Conservation (phyloP, 2,888 invertebrate genomes). For the Ectobius pallidus region DNA sequence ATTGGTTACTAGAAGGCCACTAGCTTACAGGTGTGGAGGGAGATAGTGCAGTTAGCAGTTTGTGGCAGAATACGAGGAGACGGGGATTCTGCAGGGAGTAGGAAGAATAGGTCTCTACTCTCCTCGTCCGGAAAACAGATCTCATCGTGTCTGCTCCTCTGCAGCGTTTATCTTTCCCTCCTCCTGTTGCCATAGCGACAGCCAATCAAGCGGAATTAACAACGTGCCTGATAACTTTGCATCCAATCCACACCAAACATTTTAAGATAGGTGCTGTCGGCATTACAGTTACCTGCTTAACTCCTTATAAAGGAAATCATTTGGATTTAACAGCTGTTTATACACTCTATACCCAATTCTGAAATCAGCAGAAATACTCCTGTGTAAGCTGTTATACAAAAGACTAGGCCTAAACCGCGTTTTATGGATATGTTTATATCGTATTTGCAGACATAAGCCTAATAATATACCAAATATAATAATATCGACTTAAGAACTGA, state of each 20-base stretch:
- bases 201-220: slow-evolving; percentile 45
- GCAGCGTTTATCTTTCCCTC: slow-evolving; percentile 40
- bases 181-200: slow-evolving; percentile 42
- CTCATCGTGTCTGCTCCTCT: slow-evolving; percentile 39
- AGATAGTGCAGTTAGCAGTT: neutral
- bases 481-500: no score
- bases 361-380: no score
- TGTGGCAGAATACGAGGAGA: neutral
- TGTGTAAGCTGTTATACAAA: no score
- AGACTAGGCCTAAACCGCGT: no score
- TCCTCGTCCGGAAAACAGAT: slow-evolving; percentile 42
- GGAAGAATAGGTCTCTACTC: slow-evolving; percentile 30
- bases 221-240: slow-evolving; percentile 44
- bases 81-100: neutral
- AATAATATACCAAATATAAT: no score
- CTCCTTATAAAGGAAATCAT: no score
- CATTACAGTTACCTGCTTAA: no score
- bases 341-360: no score
- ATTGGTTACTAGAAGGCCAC: neutral
- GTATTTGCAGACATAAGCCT: no score
- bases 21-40: neutral
- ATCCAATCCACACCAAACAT: slow-evolving; percentile 42
- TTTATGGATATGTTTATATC: no score
- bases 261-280: no score
- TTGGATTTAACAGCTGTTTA: no score